Evolutionary conservation across 2,113 vertebrate species (phyloP), one percentile per base, ranked within the genome.

Genomic region (mouse (Mus musculus)): DNA sequence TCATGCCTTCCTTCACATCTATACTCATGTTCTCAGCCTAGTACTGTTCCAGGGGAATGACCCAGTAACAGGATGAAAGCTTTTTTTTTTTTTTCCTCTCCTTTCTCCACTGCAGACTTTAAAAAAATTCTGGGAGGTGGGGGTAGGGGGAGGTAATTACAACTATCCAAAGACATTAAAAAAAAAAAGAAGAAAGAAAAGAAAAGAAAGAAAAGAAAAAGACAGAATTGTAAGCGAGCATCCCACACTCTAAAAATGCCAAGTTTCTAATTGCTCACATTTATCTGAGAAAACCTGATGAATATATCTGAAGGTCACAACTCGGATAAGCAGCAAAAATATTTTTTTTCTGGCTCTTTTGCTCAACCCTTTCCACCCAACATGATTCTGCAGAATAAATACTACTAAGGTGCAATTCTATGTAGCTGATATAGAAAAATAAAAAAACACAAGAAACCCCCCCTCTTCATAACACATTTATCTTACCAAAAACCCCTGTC

Each of bases 231-330:
- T 88, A 75, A 90, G 71, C 49, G 28, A 72, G 88, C 82, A 89
- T 77, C 89, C 82, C 89, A 69, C 59, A 14, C 49, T 93, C 82
- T 82, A 82, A 80, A 87, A 92, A 90, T 67, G 93, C 65, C 56
- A 24, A 82, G 72, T 89, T 87, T 82, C 63, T 95, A 69, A 46
- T n/a, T 95, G 89, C 42, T 95, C 78, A 92, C 14, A 7, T 36
- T 94, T 86, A 95, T 67, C 10, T 17, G 90, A 96, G 85, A 96
- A 95, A 97, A 96, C 56, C 13, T 97, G 77, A 90, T 93, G n/a
- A 92, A 96, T n/a, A 93, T 96, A 95, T 96, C 87, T 97, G 98
- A 98, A 98, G 98, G 97, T 98, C 97, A 98, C 22, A 3, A 87
- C 11, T 8, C 92, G 90, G 85, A 46, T 0, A 16, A 88, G 16